Conservation (phyloP, 2,888 invertebrate genomes). For the Phoenoteleia sp. region DNA sequence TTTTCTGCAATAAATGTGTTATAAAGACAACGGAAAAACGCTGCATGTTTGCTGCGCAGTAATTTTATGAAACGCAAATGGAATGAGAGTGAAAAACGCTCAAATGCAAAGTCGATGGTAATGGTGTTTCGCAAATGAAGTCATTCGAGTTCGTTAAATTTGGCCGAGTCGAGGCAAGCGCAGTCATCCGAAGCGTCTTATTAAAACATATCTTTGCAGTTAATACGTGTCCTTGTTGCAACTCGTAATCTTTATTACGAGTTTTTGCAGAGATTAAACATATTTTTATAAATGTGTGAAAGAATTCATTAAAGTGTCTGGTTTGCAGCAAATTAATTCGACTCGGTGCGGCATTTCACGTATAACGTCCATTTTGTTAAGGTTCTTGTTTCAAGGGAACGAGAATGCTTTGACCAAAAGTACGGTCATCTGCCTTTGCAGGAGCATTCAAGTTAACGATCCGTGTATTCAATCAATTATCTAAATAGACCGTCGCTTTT, state of each 20-base stretch:
- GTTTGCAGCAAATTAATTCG: slow-evolving; percentile 11
- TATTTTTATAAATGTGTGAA: slow-evolving; percentile 26
- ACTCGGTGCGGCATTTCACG: slow-evolving; percentile 7
- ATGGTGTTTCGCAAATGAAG: slow-evolving; percentile 17
- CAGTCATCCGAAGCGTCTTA: slow-evolving; percentile 1
- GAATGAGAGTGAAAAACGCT: slow-evolving; percentile 10
- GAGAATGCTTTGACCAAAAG: slow-evolving; percentile 41
- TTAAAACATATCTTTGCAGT: slow-evolving; percentile 1
- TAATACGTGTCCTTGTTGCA: background rate
- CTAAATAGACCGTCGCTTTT: slow-evolving; percentile 43
- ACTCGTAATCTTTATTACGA: background rate
- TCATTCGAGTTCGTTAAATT: slow-evolving; percentile 25
- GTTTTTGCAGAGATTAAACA: slow-evolving; percentile 7
- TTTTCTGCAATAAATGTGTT: background rate
- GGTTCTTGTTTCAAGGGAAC: slow-evolving; percentile 16
- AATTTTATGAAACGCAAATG: slow-evolving; percentile 10
- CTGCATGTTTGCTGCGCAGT: background rate
- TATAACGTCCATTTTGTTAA: slow-evolving; percentile 26
- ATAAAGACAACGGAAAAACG: background rate
- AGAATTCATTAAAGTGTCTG: slow-evolving; percentile 23
- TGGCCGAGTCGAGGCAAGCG: background rate
- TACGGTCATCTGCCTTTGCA: slow-evolving; percentile 15
- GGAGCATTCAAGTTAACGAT: slow-evolving; percentile 30
- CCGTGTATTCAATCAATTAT: slow-evolving; percentile 45
- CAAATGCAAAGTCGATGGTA: slow-evolving; percentile 19